phyloP scores from a whole-genome alignment of 2,113 vertebrate species.

The Zosterops borbonicus region DNA sequence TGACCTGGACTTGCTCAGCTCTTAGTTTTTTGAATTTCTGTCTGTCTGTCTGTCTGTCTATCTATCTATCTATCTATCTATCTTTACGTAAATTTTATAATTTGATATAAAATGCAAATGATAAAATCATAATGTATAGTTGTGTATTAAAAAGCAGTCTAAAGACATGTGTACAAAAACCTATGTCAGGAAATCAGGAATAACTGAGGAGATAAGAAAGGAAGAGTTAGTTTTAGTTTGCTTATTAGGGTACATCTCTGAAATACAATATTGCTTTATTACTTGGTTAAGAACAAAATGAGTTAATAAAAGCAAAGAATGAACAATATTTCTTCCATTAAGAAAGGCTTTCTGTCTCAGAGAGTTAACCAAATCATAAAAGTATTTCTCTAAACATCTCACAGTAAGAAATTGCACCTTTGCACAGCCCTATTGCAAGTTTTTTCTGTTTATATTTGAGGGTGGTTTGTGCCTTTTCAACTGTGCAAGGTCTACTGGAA shows the following conservation, averaged over 20 bases:
- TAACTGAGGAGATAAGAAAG: background rate
- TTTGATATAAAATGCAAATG: background rate
- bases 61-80: background rate
- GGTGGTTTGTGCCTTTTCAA: background rate
- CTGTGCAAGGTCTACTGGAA: background rate
- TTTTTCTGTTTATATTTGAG: background rate
- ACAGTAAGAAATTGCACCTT: background rate
- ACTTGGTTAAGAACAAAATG: background rate
- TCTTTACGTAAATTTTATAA: background rate
- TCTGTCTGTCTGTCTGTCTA: background rate
- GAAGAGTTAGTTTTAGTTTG: background rate
- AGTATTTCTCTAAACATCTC: background rate
- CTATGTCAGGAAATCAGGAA: background rate
- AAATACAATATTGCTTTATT: background rate
- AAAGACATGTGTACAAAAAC: background rate
- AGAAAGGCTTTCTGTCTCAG: background rate
- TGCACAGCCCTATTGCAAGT: background rate
- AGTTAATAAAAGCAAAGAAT: background rate
- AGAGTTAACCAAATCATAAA: background rate
- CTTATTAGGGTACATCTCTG: background rate
- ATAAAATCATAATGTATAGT: background rate
- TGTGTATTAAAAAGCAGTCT: background rate
- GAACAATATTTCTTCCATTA: background rate
- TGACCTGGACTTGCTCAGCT: background rate
- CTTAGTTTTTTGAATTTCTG: background rate